Evolutionary conservation across 2,888 invertebrate genomes (phyloP).

Genomic region (Drepanosiphum platanoidis): DNA sequence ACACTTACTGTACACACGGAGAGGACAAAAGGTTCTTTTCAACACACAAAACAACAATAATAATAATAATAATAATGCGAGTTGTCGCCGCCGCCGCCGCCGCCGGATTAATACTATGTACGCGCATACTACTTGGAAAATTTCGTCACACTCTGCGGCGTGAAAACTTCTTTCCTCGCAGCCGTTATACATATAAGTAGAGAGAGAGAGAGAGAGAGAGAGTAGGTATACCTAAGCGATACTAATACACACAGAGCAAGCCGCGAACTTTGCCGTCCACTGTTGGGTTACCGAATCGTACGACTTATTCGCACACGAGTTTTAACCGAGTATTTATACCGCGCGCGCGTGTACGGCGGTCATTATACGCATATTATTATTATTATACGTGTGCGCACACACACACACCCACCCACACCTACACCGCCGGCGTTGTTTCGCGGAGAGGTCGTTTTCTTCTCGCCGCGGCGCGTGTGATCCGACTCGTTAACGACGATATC

Average conservation of each 20-base stretch:
- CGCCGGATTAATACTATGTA: constrained; percentile 11
- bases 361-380: no score
- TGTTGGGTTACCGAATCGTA: neutral
- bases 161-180: constrained; percentile 3
- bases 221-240: no score
- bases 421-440: neutral
- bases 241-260: neutral
- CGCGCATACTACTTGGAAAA: neutral
- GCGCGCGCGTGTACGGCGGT: neutral
- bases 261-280: neutral
- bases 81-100: neutral
- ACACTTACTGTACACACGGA: neutral
- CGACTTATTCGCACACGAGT: neutral
- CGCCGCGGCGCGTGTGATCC: constrained; percentile 6
- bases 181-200: no score
- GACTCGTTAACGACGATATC: constrained; percentile 33
- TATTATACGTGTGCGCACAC: neutral
- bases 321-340: neutral
- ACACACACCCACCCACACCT: no score
- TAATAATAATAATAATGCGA: constrained; percentile 8
- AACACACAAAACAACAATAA: neutral
- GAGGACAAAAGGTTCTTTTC: constrained; percentile 28
- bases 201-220: no score
- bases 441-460: constrained; percentile 36
- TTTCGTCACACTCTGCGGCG: constrained; percentile 5